These are phyloP conservation scores for Agrotis puta DNA, from an alignment of 2,888 invertebrate species.

Conservation along the genomic window DNA sequence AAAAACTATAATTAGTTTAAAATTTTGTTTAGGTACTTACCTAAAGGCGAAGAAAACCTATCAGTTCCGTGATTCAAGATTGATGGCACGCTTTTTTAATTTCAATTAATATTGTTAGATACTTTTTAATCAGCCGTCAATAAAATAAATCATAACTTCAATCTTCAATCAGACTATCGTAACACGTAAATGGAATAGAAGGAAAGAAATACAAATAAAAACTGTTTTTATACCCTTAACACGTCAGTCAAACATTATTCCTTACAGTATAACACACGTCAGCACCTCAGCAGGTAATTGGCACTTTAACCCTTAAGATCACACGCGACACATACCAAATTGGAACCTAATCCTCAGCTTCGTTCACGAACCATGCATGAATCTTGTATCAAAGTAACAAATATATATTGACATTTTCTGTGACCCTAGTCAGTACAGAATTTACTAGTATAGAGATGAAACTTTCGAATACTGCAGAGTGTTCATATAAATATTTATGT, in stretches of 20 bases:
- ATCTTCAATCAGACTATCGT: too few relatives aligned
- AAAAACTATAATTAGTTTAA: too few relatives aligned
- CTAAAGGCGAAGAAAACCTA: background rate
- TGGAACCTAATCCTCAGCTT: constrained; percentile 24
- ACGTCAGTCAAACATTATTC: constrained; percentile 3
- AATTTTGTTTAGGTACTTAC: background rate
- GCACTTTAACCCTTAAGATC: constrained; percentile 32
- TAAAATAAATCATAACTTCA: too few relatives aligned
- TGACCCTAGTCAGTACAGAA: constrained; percentile 37
- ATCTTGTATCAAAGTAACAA: constrained; percentile 46
- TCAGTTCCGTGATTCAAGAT: too few relatives aligned
- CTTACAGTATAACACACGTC: constrained; percentile 1
- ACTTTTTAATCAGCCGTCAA: background rate
- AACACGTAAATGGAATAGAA: too few relatives aligned
- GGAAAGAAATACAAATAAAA: background rate
- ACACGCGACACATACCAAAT: constrained; percentile 21
- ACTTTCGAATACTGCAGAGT: constrained; percentile 58
- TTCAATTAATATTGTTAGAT: background rate
- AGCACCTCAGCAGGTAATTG: constrained; percentile 7
- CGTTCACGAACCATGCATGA: constrained; percentile 35
- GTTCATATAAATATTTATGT: constrained; percentile 61
- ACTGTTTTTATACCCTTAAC: background rate
- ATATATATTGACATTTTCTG: constrained; percentile 45
- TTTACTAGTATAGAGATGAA: constrained; percentile 45
- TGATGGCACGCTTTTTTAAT: too few relatives aligned